Evolutionary conservation across 2,113 vertebrate species (phyloP).

Genomic region (Polypterus bichir): DNA sequence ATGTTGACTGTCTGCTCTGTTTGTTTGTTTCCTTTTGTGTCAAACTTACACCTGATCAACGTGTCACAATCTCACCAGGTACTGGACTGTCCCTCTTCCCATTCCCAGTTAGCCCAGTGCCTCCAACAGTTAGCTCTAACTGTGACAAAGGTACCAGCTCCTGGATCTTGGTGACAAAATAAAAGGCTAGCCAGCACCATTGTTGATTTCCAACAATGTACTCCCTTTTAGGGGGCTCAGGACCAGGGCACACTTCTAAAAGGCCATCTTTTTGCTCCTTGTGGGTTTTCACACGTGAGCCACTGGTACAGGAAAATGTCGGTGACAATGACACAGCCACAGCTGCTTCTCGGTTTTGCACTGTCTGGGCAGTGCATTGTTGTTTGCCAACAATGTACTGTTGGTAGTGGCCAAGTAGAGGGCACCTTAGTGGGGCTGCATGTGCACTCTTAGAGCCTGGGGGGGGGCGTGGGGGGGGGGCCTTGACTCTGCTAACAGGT

Average conservation of each 20-base stretch:
- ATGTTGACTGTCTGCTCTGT: not conserved
- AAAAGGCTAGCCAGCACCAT: conserved; percentile 53
- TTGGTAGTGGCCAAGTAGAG: conserved; percentile 59
- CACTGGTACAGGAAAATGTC: fast-evolving
- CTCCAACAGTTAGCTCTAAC: conserved; percentile 74
- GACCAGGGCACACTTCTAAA: conserved; percentile 5
- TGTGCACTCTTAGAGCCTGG: conserved; percentile 18
- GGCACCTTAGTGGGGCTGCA: conserved; percentile 37
- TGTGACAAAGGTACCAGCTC: conserved; percentile 76
- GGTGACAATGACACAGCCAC: conserved; percentile 25
- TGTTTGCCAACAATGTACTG: conserved; percentile 90
- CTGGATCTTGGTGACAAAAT: conserved; percentile 33
- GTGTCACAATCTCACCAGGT: conserved; percentile 74
- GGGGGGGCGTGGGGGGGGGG: too few species aligned
- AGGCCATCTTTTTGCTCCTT: too few species aligned
- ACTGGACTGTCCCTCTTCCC: conserved; percentile 67
- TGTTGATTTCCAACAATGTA: conserved; percentile 80
- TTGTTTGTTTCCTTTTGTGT: conserved; percentile 27
- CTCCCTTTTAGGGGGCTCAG: conserved; percentile 45
- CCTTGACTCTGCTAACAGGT: too few species aligned
- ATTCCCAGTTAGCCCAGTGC: conserved; percentile 72
- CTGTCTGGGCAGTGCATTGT: conserved; percentile 80
- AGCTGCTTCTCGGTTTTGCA: conserved; percentile 49
- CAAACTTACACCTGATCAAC: conserved; percentile 37
- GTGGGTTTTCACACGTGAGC: too few species aligned